phyloP scores from a whole-genome alignment of 2,113 vertebrate species.

The Bambusicola thoracicus region DNA sequence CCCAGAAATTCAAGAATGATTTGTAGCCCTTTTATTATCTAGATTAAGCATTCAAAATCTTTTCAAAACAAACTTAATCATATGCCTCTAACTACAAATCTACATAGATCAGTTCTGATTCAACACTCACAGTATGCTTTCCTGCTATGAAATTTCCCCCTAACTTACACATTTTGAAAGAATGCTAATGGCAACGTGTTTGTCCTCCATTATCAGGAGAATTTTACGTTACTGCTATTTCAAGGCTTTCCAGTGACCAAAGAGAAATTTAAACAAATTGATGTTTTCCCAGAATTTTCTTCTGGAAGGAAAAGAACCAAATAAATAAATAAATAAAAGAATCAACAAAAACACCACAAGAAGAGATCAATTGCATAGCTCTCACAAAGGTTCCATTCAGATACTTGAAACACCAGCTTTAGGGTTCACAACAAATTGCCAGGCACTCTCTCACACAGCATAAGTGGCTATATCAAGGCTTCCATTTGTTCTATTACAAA shows the following conservation, averaged over 20 bases:
- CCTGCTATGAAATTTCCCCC: neutral
- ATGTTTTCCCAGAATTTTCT: neutral
- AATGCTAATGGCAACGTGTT: neutral
- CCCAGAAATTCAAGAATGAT: neutral
- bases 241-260: neutral
- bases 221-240: neutral
- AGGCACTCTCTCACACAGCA: neutral
- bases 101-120: neutral
- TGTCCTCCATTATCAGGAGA: neutral
- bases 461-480: neutral
- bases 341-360: neutral
- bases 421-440: neutral
- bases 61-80: neutral
- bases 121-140: neutral
- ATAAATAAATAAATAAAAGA: neutral
- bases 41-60: neutral
- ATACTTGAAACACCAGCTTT: neutral
- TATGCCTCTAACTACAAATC: neutral
- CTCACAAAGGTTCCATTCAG: neutral
- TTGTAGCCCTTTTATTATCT: neutral
- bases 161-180: neutral
- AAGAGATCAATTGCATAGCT: accelerated
- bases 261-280: neutral
- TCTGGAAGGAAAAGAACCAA: neutral
- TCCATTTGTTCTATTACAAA: neutral